Conservation (phyloP, 2,113 vertebrate species). For the Paradoxurus hermaphroditus region DNA sequence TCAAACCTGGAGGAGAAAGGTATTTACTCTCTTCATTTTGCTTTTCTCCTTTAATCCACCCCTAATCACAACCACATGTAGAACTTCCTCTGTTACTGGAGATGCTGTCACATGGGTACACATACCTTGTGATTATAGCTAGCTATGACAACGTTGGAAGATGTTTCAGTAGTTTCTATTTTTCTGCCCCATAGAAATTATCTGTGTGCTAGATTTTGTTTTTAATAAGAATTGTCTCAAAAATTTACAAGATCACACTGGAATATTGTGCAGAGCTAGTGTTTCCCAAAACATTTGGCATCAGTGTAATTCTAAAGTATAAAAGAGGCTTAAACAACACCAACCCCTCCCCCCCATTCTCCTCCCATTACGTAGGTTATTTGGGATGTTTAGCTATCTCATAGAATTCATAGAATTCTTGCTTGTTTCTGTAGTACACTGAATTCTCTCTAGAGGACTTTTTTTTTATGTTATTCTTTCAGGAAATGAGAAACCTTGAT, state of each 20-base stretch:
- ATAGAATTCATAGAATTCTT: neutral
- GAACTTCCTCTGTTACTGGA: neutral
- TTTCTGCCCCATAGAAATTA: neutral
- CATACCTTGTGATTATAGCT: neutral
- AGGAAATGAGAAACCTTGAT: neutral
- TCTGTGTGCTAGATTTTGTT: neutral
- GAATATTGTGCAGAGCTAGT: neutral
- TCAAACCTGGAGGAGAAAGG: neutral
- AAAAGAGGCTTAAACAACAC: neutral
- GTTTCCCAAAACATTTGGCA: neutral
- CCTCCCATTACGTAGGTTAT: neutral
- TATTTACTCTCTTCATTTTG: neutral
- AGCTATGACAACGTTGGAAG: neutral
- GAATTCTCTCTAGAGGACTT: neutral
- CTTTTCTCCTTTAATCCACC: neutral
- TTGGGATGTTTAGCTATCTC: neutral
- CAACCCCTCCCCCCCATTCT: neutral
- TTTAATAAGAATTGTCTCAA: neutral
- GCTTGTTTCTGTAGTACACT: neutral
- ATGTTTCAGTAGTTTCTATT: neutral
- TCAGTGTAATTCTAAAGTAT: neutral
- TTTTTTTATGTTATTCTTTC: neutral
- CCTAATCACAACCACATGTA: too few relatives aligned
- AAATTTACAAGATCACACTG: neutral
- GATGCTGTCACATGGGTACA: neutral